A percentile compares a stretch with the other conserved stretches of the same genome.
Conservation (phyloP, 2,797 vertebrate species). For the Ispidina lecontei region DNA sequence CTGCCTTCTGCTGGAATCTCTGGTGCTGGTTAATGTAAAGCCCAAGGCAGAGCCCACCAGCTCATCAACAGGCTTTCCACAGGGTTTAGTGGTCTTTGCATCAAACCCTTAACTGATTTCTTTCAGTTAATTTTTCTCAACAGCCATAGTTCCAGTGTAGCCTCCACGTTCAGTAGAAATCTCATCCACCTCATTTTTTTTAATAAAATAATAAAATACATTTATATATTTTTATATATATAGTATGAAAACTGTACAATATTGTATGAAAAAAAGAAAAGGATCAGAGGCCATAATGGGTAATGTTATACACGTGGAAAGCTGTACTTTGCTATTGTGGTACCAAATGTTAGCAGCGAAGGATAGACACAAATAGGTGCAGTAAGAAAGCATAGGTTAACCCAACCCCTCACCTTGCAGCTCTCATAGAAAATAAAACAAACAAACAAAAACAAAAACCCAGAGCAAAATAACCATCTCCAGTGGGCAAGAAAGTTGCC, state of each 20-base stretch:
- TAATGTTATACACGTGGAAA: background rate
- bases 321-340: background rate
- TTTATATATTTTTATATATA: conserved; percentile 43
- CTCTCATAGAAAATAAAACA: background rate
- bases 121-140: background rate
- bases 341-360: conserved; percentile 29
- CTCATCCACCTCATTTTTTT: background rate
- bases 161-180: background rate
- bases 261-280: background rate
- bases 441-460: no score
- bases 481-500: background rate
- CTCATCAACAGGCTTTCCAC: background rate
- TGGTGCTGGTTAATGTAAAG: background rate
- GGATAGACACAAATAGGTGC: background rate
- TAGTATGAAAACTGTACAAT: conserved; percentile 57
- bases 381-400: conserved; percentile 12
- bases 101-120: background rate
- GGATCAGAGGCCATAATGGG: background rate
- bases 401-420: background rate
- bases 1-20: background rate
- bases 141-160: background rate
- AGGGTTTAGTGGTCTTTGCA: background rate
- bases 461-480: background rate
- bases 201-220: conserved; percentile 65
- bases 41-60: background rate